Conservation (phyloP, 2,113 vertebrate species). For the Eleginops maclovinus region DNA sequence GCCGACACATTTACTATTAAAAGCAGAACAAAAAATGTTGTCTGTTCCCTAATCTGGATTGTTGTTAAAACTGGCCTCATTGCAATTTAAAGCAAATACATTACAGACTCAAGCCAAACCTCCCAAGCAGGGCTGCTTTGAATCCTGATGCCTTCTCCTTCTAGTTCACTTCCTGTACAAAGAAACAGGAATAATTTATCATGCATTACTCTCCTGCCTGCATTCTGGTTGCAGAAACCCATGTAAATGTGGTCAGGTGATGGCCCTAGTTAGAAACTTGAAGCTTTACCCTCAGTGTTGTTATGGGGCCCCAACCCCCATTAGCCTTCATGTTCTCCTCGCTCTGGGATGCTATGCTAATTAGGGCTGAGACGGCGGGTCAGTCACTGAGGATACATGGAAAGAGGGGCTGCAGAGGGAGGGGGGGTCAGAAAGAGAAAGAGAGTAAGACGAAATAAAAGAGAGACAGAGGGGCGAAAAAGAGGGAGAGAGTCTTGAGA, state of each 20-base stretch:
- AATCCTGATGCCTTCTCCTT: slow-evolving; percentile 54
- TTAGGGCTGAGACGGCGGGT: slow-evolving; percentile 72
- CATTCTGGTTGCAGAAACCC: slow-evolving; percentile 49
- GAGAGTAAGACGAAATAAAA: slow-evolving; percentile 42
- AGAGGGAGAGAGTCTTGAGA: slow-evolving; percentile 46
- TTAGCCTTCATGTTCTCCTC: slow-evolving; percentile 78
- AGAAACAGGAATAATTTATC: slow-evolving; percentile 64
- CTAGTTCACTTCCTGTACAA: slow-evolving; percentile 44
- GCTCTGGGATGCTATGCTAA: slow-evolving; percentile 82
- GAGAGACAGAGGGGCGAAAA: slow-evolving; percentile 27
- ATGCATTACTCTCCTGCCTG: slow-evolving; percentile 58
- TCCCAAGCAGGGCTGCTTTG: slow-evolving; percentile 40
- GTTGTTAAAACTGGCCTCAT: slow-evolving; percentile 19
- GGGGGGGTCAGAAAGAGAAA: slow-evolving; percentile 8
- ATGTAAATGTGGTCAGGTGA: slow-evolving; percentile 74
- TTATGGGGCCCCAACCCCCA: slow-evolving; percentile 68
- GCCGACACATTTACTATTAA: not conserved
- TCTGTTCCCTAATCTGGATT: not conserved
- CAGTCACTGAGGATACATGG: slow-evolving; percentile 69
- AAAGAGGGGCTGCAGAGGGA: slow-evolving; percentile 15
- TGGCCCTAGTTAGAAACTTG: slow-evolving; percentile 67
- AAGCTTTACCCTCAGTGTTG: slow-evolving; percentile 69
- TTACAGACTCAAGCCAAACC: slow-evolving; percentile 39
- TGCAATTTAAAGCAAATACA: slow-evolving; percentile 18
- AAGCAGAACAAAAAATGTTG: not conserved